These are phyloP conservation scores for Heteropelma amictum DNA, from an alignment of 2,888 invertebrate genomes.

Conservation along the genomic window DNA sequence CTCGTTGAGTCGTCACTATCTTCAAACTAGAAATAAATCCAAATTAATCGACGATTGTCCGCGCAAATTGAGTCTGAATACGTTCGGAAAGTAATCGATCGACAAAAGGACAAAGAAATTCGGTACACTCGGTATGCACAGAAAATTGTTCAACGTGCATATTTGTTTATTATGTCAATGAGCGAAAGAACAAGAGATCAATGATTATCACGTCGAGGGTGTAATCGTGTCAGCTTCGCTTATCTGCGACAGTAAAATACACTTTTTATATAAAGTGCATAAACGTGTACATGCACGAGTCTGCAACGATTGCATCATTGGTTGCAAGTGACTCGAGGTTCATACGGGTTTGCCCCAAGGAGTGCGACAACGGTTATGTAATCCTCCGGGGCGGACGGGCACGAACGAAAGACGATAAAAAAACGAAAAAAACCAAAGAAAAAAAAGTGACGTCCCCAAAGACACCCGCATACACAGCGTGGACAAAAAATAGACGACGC, in stretches of 20 bases:
- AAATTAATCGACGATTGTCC: no score
- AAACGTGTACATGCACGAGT: constrained; percentile 6
- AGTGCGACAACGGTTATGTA: constrained; percentile 53
- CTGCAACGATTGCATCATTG: constrained; percentile 42
- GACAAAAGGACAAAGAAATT: no score
- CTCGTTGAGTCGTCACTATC: no score
- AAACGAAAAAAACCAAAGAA: background rate
- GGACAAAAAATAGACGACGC: no score
- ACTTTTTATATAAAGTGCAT: background rate
- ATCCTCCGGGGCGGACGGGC: constrained; percentile 18
- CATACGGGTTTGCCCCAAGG: constrained; percentile 2
- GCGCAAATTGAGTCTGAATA: no score
- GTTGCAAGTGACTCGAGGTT: constrained; percentile 45
- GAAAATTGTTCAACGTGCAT: background rate
- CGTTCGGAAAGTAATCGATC: no score
- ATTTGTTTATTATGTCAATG: background rate
- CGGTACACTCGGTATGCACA: no score
- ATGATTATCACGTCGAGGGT: constrained; percentile 52
- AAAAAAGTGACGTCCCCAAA: background rate
- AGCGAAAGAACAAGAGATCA: constrained; percentile 8
- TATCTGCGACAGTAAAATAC: background rate
- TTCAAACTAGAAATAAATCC: no score
- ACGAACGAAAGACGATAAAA: constrained; percentile 26
- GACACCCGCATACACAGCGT: no score
- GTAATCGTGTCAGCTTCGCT: constrained; percentile 49